These are phyloP conservation scores for Dermochelys coriacea DNA, from an alignment of 2,797 vertebrate species.

Conservation along the genomic window DNA sequence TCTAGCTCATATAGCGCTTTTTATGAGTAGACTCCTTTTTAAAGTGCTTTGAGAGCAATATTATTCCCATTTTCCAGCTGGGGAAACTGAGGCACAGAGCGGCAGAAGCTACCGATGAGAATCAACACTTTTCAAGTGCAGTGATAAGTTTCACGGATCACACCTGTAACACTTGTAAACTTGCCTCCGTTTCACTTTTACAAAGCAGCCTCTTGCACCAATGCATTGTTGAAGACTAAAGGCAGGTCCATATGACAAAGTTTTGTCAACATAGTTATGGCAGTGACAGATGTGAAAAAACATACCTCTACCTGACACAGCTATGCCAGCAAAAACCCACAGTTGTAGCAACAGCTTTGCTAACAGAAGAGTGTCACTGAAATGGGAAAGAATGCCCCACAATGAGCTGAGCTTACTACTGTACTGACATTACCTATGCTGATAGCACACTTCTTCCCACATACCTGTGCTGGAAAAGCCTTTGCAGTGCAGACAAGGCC, in stretches of 20 bases:
- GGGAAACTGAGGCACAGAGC: background rate
- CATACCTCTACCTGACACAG: background rate
- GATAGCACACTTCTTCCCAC: background rate
- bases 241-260: background rate
- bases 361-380: background rate
- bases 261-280: background rate
- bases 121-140: background rate
- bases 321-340: background rate
- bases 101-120: background rate
- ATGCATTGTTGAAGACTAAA: background rate
- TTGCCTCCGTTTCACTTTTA: background rate
- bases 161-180: background rate
- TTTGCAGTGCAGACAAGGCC: background rate
- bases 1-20: background rate
- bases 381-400: background rate
- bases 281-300: background rate
- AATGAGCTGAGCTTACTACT: background rate
- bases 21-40: background rate
- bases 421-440: background rate
- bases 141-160: background rate
- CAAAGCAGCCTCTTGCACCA: background rate
- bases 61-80: background rate
- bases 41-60: background rate
- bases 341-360: background rate
- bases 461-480: background rate